These are phyloP conservation scores for Spodoptera littoralis DNA, from an alignment of 2,888 invertebrate species.

Conservation along the genomic window DNA sequence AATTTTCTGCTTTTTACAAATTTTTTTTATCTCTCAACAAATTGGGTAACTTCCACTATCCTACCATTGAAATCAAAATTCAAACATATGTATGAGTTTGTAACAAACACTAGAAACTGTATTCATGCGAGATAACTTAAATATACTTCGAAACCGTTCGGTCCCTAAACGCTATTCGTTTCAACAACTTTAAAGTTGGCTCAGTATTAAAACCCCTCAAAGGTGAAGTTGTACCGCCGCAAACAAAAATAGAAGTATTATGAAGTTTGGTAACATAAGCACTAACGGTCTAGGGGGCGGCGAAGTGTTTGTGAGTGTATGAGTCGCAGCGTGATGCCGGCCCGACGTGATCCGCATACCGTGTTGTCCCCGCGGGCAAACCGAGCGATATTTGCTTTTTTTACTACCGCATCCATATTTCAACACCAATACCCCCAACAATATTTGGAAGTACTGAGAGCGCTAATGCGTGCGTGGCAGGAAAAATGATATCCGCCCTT, in stretches of 20 bases:
- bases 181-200: conserved; percentile 36
- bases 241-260: conserved; percentile 63
- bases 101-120: conserved; percentile 26
- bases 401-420: conserved; percentile 86
- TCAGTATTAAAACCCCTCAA: conserved; percentile 52
- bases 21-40: background rate
- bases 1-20: too few relatives aligned
- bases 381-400: conserved; percentile 81
- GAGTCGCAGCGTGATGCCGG: conserved; percentile 66
- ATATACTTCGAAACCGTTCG: conserved; percentile 25
- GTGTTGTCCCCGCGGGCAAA: conserved; percentile 69
- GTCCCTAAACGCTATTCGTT: conserved; percentile 32
- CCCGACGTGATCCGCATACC: conserved; percentile 79
- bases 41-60: background rate
- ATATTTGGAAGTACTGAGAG: conserved; percentile 81
- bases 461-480: conserved; percentile 82
- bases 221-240: conserved; percentile 46
- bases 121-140: conserved; percentile 34
- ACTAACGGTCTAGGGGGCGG: conserved; percentile 65
- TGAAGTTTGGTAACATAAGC: conserved; percentile 66
- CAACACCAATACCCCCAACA: conserved; percentile 81
- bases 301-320: conserved; percentile 65
- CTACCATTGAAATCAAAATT: conserved; percentile 27
- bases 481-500: conserved; percentile 76
- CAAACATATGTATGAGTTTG: conserved; percentile 24